Conservation (phyloP, 2,888 invertebrate species). For the Ichneumon xanthorius region DNA sequence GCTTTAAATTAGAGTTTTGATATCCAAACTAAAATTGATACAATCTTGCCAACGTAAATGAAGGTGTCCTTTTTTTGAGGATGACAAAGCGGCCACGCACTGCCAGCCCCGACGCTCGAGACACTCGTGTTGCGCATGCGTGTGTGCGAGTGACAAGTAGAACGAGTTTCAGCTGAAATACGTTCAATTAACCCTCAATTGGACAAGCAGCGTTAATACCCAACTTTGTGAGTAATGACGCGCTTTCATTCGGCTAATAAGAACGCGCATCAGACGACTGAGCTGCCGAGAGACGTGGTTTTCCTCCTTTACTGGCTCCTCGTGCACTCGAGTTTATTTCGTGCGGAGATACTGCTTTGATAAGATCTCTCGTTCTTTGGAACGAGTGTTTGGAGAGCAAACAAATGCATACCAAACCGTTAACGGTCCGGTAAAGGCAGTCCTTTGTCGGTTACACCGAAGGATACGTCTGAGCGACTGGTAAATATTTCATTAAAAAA, state of each 20-base stretch:
- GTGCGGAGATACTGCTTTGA: slow-evolving; percentile 18
- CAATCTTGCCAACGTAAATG: not conserved
- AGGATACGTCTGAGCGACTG: not conserved
- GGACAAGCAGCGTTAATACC: slow-evolving; percentile 76
- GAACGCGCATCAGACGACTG: slow-evolving; percentile 54
- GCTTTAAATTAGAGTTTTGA: not conserved
- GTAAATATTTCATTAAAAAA: not conserved
- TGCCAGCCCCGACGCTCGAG: not conserved
- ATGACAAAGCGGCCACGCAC: not conserved
- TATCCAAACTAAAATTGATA: not conserved
- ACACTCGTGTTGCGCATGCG: not conserved
- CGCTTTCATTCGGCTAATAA: slow-evolving; percentile 80
- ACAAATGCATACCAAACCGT: not conserved
- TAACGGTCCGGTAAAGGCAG: not conserved
- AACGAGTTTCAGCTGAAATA: slow-evolving; percentile 79
- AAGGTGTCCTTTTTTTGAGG: slow-evolving; percentile 9
- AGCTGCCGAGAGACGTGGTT: slow-evolving; percentile 25
- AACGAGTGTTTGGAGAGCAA: not conserved
- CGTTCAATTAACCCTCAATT: slow-evolving; percentile 81
- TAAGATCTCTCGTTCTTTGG: slow-evolving; percentile 1
- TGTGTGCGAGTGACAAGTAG: not conserved
- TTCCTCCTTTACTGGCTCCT: slow-evolving; percentile 10
- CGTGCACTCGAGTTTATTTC: slow-evolving; percentile 2
- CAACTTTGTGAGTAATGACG: slow-evolving; percentile 71
- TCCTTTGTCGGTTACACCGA: not conserved